Percentiles rank a stretch among this genome's conserved stretches.
These are phyloP conservation scores for Ostrea denselamellosa DNA, from an alignment of 1,140 invertebrate species.

Conservation along the genomic window DNA sequence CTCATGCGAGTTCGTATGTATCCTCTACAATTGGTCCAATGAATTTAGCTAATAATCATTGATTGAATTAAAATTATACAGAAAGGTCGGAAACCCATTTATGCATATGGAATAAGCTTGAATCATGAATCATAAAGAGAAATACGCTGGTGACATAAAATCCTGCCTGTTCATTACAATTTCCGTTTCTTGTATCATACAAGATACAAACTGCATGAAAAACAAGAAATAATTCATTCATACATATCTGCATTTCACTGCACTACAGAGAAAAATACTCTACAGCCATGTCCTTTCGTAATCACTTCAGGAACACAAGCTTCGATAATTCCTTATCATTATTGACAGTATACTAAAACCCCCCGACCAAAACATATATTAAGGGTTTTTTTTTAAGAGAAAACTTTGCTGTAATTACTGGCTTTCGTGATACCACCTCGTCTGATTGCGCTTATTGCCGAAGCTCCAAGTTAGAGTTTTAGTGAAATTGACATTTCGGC, in stretches of 20 bases:
- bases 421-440: neutral
- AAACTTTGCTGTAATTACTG: neutral
- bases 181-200: neutral
- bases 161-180: neutral
- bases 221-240: too few relatives aligned
- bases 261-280: too few relatives aligned
- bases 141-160: neutral
- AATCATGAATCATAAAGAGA: neutral
- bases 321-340: neutral
- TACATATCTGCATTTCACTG: too few relatives aligned
- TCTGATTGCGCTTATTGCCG: slow-evolving; percentile 8
- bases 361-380: neutral
- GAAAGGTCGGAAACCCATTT: neutral
- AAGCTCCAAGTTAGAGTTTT: slow-evolving; percentile 15
- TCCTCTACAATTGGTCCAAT: neutral
- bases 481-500: slow-evolving; percentile 18
- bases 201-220: neutral
- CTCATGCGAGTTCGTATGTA: neutral
- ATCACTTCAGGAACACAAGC: neutral
- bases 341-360: neutral
- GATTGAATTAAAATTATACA: neutral
- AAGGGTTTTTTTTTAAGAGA: neutral
- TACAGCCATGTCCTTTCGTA: too few relatives aligned
- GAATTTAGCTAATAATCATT: neutral
- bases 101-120: neutral